phyloP scores from a whole-genome alignment of 2,113 vertebrate genomes.

The Rhynchomys soricoides region DNA sequence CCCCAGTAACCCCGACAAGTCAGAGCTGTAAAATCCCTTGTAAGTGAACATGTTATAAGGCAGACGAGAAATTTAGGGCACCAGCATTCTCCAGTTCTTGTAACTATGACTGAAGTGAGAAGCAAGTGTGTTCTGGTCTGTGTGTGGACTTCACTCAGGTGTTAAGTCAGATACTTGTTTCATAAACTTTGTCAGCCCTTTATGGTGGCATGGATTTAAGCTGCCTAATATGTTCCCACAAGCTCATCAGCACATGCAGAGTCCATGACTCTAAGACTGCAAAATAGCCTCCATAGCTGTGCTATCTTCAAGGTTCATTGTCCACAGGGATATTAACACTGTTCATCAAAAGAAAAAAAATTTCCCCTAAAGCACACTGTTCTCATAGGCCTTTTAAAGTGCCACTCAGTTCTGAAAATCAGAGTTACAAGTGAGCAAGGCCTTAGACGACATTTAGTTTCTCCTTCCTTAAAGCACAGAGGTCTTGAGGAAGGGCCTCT shows the following conservation, averaged over 20 bases:
- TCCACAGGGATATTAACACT: not conserved
- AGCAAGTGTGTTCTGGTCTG: conserved; percentile 12
- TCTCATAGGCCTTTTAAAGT: not conserved
- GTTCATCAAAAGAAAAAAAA: not conserved
- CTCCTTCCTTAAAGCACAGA: not conserved
- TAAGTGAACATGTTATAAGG: conserved; percentile 8
- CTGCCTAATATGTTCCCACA: not conserved
- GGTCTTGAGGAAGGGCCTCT: not conserved
- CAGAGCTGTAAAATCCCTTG: not conserved
- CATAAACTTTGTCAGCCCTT: not conserved
- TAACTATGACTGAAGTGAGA: not conserved
- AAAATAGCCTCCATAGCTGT: not conserved
- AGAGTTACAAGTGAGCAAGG: not conserved
- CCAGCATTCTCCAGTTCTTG: not conserved
- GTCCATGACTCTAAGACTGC: not conserved
- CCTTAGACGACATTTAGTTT: not conserved
- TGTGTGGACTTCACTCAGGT: not conserved
- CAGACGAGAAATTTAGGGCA: not conserved
- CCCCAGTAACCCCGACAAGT: not conserved
- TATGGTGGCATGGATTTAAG: not conserved
- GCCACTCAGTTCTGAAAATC: not conserved
- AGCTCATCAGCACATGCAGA: not conserved
- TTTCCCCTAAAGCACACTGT: not conserved
- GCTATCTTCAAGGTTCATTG: not conserved
- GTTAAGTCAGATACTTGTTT: not conserved